Base-by-base conservation (phyloP, 2,888 invertebrate genomes). In the Leptopilina drosophilae region DNA sequence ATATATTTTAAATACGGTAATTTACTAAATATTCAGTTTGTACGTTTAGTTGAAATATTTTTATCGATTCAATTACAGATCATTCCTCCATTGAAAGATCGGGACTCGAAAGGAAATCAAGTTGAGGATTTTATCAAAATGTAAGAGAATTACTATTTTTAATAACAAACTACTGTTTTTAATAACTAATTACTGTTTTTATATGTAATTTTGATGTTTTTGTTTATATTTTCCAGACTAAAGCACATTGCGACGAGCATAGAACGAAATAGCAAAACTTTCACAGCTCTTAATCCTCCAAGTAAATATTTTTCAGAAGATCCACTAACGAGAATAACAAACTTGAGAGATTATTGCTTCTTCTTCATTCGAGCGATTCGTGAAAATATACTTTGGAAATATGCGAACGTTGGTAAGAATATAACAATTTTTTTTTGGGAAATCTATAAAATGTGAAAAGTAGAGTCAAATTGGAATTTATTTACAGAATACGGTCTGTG, bases 311-410 rank as follows among this genome's bases (percentile, higher is more conserved):
- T 73, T 33, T 33, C 14, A 1, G 56, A 53, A 2, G 73, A 73
- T 6, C 33, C 73, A 9, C 73, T 33, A n/a, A 56, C 53, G 8
- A 73, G 33, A 15, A n/a, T 73, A 73, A 11, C 26, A 56, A 73
- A 73, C 5, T 5, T 73, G n/a, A 73, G n/a, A 73, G 26, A 73
- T 67, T 77, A 64, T 40, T 73, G 56, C 56, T 80, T 64, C 12
- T 66, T 62, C 59, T 26, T 78, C 65, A 76, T 46, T 64, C 46
- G 64, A 81, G 80, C 79, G 64, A 15, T 82, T 79, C 40, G n/a
- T 64, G 4, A 79, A 83, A 56, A 73, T 33, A 9, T 15, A 56
- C 56, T 73, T 9, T 56, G 73, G 73, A 73, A 56, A 26, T 73
- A 56, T 33, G 53, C n/a, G n/a, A 73, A 73, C 26, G 26, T 73